Conservation (phyloP, 1,140 invertebrate genomes). For the Formica selysi region DNA sequence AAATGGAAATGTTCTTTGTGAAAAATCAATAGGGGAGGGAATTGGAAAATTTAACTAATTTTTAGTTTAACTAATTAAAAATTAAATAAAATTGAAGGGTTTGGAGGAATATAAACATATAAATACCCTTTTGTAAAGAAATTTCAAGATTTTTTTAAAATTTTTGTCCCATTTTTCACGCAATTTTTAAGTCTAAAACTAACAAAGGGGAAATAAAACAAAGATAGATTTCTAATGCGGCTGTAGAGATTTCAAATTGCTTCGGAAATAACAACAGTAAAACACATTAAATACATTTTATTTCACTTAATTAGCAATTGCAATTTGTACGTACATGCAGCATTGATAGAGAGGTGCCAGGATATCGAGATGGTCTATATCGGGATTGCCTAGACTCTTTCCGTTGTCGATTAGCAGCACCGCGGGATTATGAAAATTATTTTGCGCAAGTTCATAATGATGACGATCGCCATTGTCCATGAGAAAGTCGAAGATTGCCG, state of each 20-base stretch:
- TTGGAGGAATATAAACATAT: too few species aligned
- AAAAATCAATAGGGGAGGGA: conserved; percentile 13
- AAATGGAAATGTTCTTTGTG: conserved; percentile 19
- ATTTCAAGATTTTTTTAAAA: background rate
- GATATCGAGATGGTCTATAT: conserved; percentile 94
- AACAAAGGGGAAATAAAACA: background rate
- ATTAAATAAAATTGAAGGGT: background rate
- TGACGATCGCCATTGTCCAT: conserved; percentile 98
- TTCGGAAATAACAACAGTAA: background rate
- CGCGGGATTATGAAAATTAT: conserved; percentile 88
- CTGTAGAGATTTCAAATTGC: background rate
- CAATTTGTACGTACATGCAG: conserved; percentile 91
- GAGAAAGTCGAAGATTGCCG: conserved; percentile 96
- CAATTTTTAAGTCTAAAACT: background rate
- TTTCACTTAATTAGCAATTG: background rate
- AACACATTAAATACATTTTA: background rate
- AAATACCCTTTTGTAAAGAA: too few species aligned
- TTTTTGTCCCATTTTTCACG: background rate
- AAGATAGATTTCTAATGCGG: background rate
- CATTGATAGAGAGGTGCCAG: conserved; percentile 96
- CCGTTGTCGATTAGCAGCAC: conserved; percentile 97
- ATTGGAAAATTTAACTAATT: conserved; percentile 22
- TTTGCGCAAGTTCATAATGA: conserved; percentile 93
- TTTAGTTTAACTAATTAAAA: background rate
- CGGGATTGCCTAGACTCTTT: conserved; percentile 96